Percentiles rank a stretch among this genome's conserved stretches.
Evolutionary conservation across 2,113 vertebrate species (phyloP).

Genomic region (Neogobius melanostomus): DNA sequence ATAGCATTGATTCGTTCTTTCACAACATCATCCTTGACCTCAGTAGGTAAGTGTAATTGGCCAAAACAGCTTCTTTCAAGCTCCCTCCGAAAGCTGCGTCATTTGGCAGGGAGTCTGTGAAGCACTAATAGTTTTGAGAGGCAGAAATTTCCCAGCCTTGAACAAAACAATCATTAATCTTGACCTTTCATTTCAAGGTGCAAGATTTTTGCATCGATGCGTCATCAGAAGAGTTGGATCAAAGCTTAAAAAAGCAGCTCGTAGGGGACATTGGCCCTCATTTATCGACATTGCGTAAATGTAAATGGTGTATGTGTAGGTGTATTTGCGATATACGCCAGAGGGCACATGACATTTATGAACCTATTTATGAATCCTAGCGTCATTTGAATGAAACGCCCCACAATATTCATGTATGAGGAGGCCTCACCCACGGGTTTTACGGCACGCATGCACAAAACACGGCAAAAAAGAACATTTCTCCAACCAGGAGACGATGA

Average conservation of each 20-base stretch:
- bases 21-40: slow-evolving; percentile 18
- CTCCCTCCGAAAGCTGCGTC: slow-evolving; percentile 1
- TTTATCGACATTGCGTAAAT: background rate
- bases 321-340: too few species aligned
- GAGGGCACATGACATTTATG: too few species aligned
- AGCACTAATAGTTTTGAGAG: slow-evolving; percentile 3
- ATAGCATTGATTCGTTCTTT: background rate
- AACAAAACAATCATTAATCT: slow-evolving; percentile 6
- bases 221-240: background rate
- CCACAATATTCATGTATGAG: too few species aligned
- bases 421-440: too few species aligned
- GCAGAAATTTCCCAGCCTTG: background rate
- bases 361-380: too few species aligned
- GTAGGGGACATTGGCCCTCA: background rate
- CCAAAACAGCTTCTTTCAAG: background rate
- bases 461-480: too few species aligned
- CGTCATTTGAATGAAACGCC: too few species aligned
- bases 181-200: background rate
- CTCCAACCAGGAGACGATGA: too few species aligned
- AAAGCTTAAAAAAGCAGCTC: slow-evolving; percentile 5
- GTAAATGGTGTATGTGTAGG: too few species aligned
- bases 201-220: background rate
- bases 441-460: too few species aligned
- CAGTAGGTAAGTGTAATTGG: slow-evolving; percentile 8
- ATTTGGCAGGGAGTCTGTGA: background rate